Evolutionary conservation across 35 echinoderm and acorn worm genomes (phyloP).

Genomic region (Lytechinus pictus): DNA sequence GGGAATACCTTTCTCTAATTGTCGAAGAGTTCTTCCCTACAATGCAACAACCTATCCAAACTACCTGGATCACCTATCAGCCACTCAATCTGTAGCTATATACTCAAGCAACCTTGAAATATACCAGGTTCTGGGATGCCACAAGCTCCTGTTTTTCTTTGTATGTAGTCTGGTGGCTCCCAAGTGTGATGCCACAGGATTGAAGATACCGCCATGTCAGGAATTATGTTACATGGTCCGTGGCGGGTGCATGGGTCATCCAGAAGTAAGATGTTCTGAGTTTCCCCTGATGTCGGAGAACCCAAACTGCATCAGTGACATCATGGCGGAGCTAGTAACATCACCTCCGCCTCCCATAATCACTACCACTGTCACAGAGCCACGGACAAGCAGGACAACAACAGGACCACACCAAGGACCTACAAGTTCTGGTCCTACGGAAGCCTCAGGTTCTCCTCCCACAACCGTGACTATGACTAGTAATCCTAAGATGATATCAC

Average conservation of each 20-base stretch:
- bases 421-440: neutral
- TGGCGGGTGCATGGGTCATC: neutral
- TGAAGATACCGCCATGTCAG: neutral
- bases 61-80: neutral
- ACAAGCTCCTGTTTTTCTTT: neutral
- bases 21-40: neutral
- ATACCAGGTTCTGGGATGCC: neutral
- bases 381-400: neutral
- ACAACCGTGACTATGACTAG: neutral
- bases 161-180: neutral
- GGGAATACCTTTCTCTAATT: neutral
- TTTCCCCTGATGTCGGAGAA: neutral
- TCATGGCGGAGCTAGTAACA: neutral
- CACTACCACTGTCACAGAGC: neutral
- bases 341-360: neutral
- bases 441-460: neutral
- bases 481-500: neutral
- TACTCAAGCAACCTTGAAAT: neutral
- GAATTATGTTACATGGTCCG: neutral
- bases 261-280: neutral
- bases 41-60: neutral
- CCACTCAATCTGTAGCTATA: neutral
- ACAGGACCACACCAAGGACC: neutral
- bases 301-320: neutral
- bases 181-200: neutral